Base-by-base conservation (phyloP, 2,797 vertebrate species). In the Danio albolineatus region DNA sequence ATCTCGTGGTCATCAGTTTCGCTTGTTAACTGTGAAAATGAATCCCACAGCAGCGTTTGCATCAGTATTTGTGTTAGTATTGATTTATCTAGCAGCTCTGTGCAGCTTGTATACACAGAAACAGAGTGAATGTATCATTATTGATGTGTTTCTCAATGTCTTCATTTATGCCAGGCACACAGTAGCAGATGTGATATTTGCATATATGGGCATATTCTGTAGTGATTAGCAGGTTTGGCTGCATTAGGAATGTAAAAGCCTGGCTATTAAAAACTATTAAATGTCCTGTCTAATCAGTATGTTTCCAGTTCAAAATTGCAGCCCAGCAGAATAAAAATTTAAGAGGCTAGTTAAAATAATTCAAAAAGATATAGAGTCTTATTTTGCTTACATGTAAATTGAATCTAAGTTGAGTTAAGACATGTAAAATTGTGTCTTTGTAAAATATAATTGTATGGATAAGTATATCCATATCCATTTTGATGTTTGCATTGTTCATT, bases 221-320 rank as follows among this genome's bases (percentile, higher is more conserved):
- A 82, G 67, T 82, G 69, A 72, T 82, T 66, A 82, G 85, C 85
- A 78, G 64, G 80, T 83, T 79, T 84, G 83, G 70, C 21, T 36
- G 1, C 16, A 57, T 44, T 19, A 72, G 19, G 13, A 79, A 80
- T 82, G 70, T 74, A 81, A 83, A 43, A 57, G 44, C 7, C 56
- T 36, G 56, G 6, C 54, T 48, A n/a, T 12, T 43, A 4, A 10
- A 21, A 57, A 44, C 16, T 43, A 43, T 21, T 43, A 43, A 71
- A 56, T 54, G 41, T 71, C 12, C 0, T 71, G 38, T 21, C 38
- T 43, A 56, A 56, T 21, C 69, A 41, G 14, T 41, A 43, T 56
- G 8, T 9, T 53, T 53, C 28, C 28, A 17, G 48, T 51, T 53
- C 28, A 17, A 39, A 53, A 53, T 51, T 51, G 17, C 48, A 39